Evolutionary conservation across 2,113 vertebrate species (phyloP), one percentile per base, ranked within the genome.

Genomic region (Pomatorhinus ruficollis): DNA sequence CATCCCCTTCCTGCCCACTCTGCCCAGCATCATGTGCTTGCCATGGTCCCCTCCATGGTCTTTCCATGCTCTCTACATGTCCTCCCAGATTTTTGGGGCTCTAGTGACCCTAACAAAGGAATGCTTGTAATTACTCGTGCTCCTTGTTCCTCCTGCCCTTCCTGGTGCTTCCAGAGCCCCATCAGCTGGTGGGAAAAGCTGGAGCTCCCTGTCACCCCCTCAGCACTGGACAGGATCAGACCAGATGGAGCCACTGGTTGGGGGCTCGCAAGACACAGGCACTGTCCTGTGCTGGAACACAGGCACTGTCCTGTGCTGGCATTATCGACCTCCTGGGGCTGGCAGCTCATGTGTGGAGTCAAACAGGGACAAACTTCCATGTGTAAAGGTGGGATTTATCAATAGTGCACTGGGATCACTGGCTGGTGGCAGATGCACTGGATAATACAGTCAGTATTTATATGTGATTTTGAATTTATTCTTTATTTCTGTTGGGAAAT

Each of bases 221-320:
- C 5, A 33, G 54, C 44, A 69, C 49, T 2, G 77, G 31, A 8
- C 60, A 65, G 76, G 37, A 33, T 25, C 47, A 50, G 10, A 61
- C 5, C 57, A 77, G 45, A 50, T 10, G 57, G 54, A 71, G 17
- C 14, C 53, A 4, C 6, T 5, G 53, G 30, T 0, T 10, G 2
- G 21, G 76, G 42, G 35, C 25, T n/a, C 3, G 0, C 56, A 19
- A 10, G 45, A 13, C 64, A 63, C 0, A 0, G 1, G 28, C 2
- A 0, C 31, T 16, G 20, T 19, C 5, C 23, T 47, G 14, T 0
- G 0, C 33, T 1, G 24, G n/a, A n/a, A 13, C 64, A 63, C 0
- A 0, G 1, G 28, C 2, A 0, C 31, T 16, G 20, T 19, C 5
- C 23, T 47, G 14, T 0, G 0, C 33, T 1, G 24, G n/a, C 0